Evolutionary conservation across 2,113 vertebrate species (phyloP).

Genomic region (Hydrolagus affinis): DNA sequence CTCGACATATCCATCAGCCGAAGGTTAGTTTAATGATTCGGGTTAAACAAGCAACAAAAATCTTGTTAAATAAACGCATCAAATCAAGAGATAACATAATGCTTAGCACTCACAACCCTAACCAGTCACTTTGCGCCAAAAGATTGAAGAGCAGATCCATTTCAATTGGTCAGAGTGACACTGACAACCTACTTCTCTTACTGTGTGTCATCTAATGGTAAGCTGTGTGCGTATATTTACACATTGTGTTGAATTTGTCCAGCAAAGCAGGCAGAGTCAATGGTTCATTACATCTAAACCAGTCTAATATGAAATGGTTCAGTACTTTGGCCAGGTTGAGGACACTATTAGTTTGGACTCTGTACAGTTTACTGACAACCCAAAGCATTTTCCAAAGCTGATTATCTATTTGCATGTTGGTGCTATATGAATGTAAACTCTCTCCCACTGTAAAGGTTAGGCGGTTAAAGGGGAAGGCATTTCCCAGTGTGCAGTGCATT

Average conservation of each 20-base stretch:
- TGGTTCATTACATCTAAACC: neutral
- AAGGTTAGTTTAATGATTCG: neutral
- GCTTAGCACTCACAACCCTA: neutral
- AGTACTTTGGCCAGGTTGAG: too few relatives aligned
- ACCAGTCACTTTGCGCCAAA: neutral
- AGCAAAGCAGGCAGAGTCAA: neutral
- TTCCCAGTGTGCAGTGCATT: neutral
- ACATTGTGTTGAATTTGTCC: neutral
- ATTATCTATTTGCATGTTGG: neutral
- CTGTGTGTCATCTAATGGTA: too few relatives aligned
- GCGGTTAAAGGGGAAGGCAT: neutral
- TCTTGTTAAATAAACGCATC: neutral
- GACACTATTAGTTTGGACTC: neutral
- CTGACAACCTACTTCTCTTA: neutral
- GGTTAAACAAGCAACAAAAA: neutral
- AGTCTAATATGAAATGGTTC: neutral
- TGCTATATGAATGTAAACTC: neutral
- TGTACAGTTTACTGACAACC: neutral
- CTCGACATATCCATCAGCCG: neutral
- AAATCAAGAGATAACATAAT: neutral
- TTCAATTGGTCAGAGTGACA: slow-evolving; percentile 1
- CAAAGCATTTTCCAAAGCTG: neutral
- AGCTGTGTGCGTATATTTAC: too few relatives aligned
- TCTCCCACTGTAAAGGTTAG: neutral
- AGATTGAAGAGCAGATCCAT: neutral